Conservation (phyloP, 2,888 invertebrate species). For the Hipparchia sbordonii region DNA sequence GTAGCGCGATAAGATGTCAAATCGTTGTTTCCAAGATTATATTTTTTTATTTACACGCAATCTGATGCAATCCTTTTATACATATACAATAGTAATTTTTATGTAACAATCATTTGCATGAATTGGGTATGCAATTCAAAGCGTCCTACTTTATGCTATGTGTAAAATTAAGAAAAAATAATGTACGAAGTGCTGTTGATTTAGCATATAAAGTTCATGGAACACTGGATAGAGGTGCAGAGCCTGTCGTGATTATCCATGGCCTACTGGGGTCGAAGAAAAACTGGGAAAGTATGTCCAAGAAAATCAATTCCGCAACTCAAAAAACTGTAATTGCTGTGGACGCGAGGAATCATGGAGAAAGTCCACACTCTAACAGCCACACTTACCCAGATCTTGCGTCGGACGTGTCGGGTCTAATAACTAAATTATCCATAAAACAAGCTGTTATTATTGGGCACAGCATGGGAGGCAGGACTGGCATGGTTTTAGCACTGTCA, state of each 20-base stretch:
- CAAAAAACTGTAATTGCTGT: conserved; percentile 87
- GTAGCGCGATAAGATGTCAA: not conserved
- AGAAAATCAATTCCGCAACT: conserved; percentile 83
- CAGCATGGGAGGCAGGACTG: conserved; percentile 96
- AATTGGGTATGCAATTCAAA: conserved; percentile 1
- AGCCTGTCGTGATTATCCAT: conserved; percentile 89
- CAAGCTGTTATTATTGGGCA: conserved; percentile 89
- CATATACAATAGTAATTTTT: too few relatives aligned
- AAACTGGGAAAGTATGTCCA: conserved; percentile 93
- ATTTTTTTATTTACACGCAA: too few relatives aligned
- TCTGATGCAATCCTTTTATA: too few relatives aligned
- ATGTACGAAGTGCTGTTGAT: conserved; percentile 12
- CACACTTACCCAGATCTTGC: conserved; percentile 89
- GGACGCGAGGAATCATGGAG: conserved; percentile 96
- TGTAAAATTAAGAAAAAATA: not conserved
- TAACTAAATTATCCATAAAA: conserved; percentile 80
- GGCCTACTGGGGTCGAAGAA: conserved; percentile 94
- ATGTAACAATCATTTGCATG: not conserved
- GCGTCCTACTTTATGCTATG: not conserved
- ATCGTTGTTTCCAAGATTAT: not conserved
- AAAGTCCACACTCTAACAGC: conserved; percentile 88
- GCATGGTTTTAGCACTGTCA: conserved; percentile 89
- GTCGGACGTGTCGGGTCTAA: conserved; percentile 85
- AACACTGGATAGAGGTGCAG: conserved; percentile 44
- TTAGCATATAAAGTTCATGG: conserved; percentile 52